These are phyloP conservation scores for Onychomys torridus DNA, from an alignment of 2,797 vertebrate genomes.

Conservation along the genomic window DNA sequence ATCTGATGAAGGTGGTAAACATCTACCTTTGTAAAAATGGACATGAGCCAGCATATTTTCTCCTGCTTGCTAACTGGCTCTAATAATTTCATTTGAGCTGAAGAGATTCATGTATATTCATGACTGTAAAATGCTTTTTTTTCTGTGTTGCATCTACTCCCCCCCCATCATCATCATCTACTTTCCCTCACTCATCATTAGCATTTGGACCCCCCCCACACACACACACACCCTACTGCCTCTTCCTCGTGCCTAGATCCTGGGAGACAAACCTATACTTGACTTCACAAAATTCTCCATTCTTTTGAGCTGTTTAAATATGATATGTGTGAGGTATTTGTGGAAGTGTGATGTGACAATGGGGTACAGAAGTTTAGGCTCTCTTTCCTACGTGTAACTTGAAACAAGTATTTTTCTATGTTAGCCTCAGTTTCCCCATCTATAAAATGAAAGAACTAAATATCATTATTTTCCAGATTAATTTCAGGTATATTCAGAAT, in stretches of 20 bases:
- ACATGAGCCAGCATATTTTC: slow-evolving; percentile 10
- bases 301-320: slow-evolving; percentile 19
- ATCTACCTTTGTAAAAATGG: slow-evolving; percentile 39
- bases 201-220: neutral
- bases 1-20: slow-evolving; percentile 5
- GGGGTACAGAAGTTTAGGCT: neutral
- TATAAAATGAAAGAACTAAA: slow-evolving; percentile 5
- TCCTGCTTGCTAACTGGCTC: neutral
- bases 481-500: slow-evolving; percentile 52
- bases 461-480: neutral
- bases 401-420: neutral
- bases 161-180: neutral
- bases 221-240: neutral
- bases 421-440: neutral
- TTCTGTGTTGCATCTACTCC: slow-evolving; percentile 26
- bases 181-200: neutral
- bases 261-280: neutral
- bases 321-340: neutral
- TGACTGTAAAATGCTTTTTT: slow-evolving; percentile 30
- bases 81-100: slow-evolving; percentile 56
- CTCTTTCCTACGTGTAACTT: neutral
- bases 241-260: neutral
- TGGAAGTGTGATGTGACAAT: neutral
- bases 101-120: slow-evolving; percentile 48
- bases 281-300: neutral